Conservation (phyloP, 2,888 invertebrate species). For the Marronus borbonicus region DNA sequence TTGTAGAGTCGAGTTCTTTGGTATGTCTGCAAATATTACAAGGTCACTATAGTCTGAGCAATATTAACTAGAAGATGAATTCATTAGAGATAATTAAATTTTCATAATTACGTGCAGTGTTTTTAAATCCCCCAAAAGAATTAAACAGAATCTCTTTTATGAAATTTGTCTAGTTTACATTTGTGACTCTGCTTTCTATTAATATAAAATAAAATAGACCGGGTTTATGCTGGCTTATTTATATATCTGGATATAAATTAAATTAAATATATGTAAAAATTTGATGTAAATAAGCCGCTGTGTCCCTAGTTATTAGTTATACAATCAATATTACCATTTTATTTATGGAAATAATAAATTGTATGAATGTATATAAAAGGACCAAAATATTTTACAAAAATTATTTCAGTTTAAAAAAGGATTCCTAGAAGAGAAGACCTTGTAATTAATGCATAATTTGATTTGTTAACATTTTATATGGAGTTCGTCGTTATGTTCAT, state of each 20-base stretch:
- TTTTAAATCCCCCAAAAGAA: too few species aligned
- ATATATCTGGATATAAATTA: neutral
- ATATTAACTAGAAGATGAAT: too few species aligned
- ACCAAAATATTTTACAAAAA: neutral
- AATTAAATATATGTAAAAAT: neutral
- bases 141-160: too few species aligned
- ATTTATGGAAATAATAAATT: neutral
- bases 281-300: neutral
- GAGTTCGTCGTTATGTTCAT: constrained; percentile 9
- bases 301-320: neutral
- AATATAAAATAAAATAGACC: constrained; percentile 5
- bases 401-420: neutral
- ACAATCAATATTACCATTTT: too few species aligned
- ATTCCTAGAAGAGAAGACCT: constrained; percentile 12
- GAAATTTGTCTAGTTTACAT: too few species aligned
- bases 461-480: constrained; percentile 38
- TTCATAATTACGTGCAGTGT: too few species aligned
- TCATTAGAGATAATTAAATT: too few species aligned
- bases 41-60: neutral
- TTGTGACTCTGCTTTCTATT: too few species aligned
- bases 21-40: constrained; percentile 27
- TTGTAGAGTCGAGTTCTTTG: constrained; percentile 28
- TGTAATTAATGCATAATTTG: constrained; percentile 50
- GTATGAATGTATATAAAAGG: neutral
- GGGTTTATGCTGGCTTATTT: neutral